phyloP scores from a whole-genome alignment of 1,140 invertebrate species.

The Caenorhabditis inopinata region DNA sequence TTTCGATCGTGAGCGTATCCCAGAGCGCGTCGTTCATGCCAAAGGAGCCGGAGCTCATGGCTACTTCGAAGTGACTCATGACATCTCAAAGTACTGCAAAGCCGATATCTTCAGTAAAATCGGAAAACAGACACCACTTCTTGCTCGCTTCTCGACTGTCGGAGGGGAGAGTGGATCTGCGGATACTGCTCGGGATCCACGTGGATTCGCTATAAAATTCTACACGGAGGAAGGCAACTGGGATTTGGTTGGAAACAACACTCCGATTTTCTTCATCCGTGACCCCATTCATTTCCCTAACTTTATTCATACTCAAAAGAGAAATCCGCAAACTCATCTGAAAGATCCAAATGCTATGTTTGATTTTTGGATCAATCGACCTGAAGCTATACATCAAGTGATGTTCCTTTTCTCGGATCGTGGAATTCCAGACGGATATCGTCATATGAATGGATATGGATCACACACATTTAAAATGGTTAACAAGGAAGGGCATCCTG shows the following conservation, averaged over 20 bases:
- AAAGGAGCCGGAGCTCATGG: conserved; percentile 78
- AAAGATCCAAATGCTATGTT: conserved; percentile 91
- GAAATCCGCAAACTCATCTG: conserved; percentile 86
- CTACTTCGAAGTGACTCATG: conserved; percentile 90
- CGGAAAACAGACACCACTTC: conserved; percentile 59
- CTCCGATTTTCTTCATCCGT: conserved; percentile 90
- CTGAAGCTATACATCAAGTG: conserved; percentile 84
- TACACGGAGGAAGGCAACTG: conserved; percentile 92
- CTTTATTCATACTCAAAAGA: conserved; percentile 88
- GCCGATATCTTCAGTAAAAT: conserved; percentile 77
- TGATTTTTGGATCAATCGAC: conserved; percentile 86
- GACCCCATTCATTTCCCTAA: conserved; percentile 86
- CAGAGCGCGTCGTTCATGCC: conserved; percentile 77
- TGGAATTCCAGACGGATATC: conserved; percentile 85
- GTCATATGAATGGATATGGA: conserved; percentile 90
- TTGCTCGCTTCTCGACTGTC: conserved; percentile 82
- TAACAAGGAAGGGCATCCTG: conserved; percentile 75
- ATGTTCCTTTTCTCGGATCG: conserved; percentile 84
- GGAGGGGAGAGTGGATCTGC: conserved; percentile 84
- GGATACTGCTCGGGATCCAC: conserved; percentile 77
- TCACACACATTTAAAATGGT: conserved; percentile 91
- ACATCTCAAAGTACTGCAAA: conserved; percentile 81
- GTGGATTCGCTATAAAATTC: conserved; percentile 91
- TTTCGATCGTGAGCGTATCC: conserved; percentile 87
- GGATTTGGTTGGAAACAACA: conserved; percentile 85